phyloP scores from a whole-genome alignment of 2,113 vertebrate genomes.

The Athene cunicularia region DNA sequence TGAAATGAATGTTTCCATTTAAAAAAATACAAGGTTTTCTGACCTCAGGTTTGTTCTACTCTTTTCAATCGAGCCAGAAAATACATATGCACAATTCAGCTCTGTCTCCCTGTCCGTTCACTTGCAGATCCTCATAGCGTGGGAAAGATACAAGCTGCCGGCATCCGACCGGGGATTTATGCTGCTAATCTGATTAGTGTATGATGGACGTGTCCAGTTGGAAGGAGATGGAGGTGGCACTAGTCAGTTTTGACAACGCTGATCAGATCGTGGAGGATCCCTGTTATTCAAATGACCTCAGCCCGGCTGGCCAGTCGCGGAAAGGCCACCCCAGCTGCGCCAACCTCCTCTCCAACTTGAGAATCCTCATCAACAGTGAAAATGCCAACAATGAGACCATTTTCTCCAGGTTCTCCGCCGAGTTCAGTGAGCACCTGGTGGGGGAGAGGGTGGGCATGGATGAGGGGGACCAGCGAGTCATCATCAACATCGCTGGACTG shows the following conservation, averaged over 20 bases:
- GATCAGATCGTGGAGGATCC: constrained; percentile 85
- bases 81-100: neutral
- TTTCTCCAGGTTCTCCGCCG: constrained; percentile 83
- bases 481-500: constrained; percentile 94
- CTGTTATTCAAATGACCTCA: constrained; percentile 74
- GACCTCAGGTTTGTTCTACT: neutral
- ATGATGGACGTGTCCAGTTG: constrained; percentile 78
- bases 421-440: constrained; percentile 82
- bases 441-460: constrained; percentile 80
- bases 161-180: constrained; percentile 36
- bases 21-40: neutral
- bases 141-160: neutral
- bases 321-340: constrained; percentile 77
- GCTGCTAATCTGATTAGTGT: constrained; percentile 57
- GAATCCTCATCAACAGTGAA: constrained; percentile 80
- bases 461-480: constrained; percentile 89
- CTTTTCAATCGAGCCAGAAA: neutral
- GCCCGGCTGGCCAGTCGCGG: constrained; percentile 39
- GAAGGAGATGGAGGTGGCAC: constrained; percentile 90
- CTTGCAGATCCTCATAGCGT: constrained; percentile 63
- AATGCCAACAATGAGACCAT: constrained; percentile 82
- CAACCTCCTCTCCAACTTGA: constrained; percentile 88
- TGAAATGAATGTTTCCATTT: neutral
- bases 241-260: constrained; percentile 87
- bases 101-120: constrained; percentile 3